A percentile compares a stretch with the other conserved stretches of the same genome.
These are phyloP conservation scores for Brachypterus glaber DNA, from an alignment of 2,888 invertebrate species.

Conservation along the genomic window DNA sequence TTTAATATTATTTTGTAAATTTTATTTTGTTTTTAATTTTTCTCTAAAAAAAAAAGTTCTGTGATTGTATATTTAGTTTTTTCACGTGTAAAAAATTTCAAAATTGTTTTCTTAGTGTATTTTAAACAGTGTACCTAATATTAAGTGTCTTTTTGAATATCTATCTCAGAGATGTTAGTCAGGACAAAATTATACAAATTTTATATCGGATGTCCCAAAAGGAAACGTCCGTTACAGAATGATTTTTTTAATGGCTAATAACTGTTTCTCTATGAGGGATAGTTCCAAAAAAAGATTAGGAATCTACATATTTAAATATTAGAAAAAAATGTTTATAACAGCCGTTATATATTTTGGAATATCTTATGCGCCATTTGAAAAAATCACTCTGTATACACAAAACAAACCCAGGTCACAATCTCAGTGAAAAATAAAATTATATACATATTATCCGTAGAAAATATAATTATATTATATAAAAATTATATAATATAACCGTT, in stretches of 20 bases:
- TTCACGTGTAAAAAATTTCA: constrained; percentile 28
- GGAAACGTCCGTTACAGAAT: too few relatives aligned
- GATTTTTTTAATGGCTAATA: too few relatives aligned
- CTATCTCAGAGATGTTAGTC: constrained; percentile 34
- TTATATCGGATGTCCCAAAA: constrained; percentile 21
- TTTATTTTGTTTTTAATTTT: too few relatives aligned
- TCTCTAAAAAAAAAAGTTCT: too few relatives aligned
- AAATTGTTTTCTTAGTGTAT: constrained; percentile 31
- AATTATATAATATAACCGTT: too few relatives aligned
- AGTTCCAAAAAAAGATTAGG: too few relatives aligned
- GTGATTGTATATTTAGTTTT: constrained; percentile 34
- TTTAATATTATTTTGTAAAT: constrained; percentile 30
- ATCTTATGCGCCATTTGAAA: too few relatives aligned
- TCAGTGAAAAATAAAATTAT: constrained; percentile 26
- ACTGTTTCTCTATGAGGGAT: too few relatives aligned
- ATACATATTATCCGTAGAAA: too few relatives aligned
- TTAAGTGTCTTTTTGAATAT: constrained; percentile 34
- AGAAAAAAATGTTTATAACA: constrained; percentile 11
- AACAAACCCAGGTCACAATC: constrained; percentile 28
- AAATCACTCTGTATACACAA: too few relatives aligned
- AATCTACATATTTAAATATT: constrained; percentile 17
- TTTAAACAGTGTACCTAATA: constrained; percentile 35
- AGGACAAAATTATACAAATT: constrained; percentile 26
- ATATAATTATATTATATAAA: too few relatives aligned
- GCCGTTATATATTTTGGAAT: too few relatives aligned